These are phyloP conservation scores for Hybognathus amarus DNA, from an alignment of 2,797 vertebrate genomes.

Conservation along the genomic window DNA sequence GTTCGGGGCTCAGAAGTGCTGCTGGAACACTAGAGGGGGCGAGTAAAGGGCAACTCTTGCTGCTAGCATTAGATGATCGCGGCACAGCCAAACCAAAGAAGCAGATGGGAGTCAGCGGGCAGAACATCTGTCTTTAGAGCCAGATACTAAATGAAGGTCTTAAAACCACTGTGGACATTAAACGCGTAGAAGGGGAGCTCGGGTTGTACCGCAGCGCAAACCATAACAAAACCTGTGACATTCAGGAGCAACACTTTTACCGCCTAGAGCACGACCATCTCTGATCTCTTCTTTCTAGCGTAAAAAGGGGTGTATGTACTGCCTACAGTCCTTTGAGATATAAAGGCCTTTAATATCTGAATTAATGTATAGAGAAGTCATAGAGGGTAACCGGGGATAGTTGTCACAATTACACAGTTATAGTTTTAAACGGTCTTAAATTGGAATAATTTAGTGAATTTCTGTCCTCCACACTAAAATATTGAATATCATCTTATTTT, in stretches of 20 bases:
- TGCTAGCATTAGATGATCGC: conserved; percentile 56
- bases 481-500: neutral
- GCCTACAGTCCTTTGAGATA: neutral
- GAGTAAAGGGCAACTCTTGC: conserved; percentile 56
- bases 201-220: conserved; percentile 48
- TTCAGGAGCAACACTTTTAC: conserved; percentile 22
- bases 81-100: conserved; percentile 55
- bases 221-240: conserved; percentile 49
- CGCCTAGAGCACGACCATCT: conserved; percentile 7
- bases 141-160: conserved; percentile 65
- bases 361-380: neutral
- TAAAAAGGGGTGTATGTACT: conserved; percentile 12
- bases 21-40: conserved; percentile 22
- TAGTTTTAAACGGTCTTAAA: neutral
- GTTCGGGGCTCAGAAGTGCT: conserved; percentile 41
- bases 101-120: conserved; percentile 65
- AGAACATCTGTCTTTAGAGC: conserved; percentile 66
- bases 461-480: neutral
- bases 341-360: neutral
- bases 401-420: neutral
- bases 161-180: conserved; percentile 58
- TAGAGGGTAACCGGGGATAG: neutral
- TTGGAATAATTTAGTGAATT: neutral
- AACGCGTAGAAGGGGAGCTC: conserved; percentile 44
- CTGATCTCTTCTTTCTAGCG: conserved; percentile 42